A percentile compares a stretch with the other conserved stretches of the same genome.
Evolutionary conservation across 2,797 vertebrate species (phyloP).

Genomic region (Scolopax rusticola): DNA sequence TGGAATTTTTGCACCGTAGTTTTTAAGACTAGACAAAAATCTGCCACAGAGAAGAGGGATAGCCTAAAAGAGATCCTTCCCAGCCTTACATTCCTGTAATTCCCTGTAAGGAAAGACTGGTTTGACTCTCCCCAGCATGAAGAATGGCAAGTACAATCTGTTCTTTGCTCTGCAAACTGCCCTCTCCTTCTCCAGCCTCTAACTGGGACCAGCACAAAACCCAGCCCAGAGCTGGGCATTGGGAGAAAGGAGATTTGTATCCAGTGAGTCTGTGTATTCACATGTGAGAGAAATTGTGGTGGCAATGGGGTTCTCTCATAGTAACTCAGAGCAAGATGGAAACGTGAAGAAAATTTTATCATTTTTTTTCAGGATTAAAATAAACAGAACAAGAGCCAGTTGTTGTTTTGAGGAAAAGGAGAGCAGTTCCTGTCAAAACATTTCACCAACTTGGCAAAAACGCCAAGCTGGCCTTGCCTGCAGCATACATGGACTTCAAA

Average conservation of each 20-base stretch:
- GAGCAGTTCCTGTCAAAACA: slow-evolving; percentile 42
- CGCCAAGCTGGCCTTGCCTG: slow-evolving; percentile 15
- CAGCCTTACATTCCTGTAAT: background rate
- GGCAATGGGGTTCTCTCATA: background rate
- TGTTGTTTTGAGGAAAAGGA: slow-evolving; percentile 51
- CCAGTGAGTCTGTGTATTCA: background rate
- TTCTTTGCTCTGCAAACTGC: background rate
- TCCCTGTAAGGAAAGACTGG: background rate
- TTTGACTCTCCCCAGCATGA: background rate
- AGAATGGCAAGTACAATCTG: background rate
- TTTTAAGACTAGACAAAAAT: background rate
- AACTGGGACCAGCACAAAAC: background rate
- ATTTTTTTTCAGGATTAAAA: slow-evolving; percentile 1
- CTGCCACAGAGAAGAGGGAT: background rate
- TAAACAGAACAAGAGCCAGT: slow-evolving; percentile 30
- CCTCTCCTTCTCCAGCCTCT: background rate
- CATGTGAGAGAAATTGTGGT: background rate
- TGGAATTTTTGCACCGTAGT: background rate
- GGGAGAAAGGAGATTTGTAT: background rate
- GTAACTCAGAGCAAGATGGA: background rate
- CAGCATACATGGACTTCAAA: slow-evolving; percentile 38
- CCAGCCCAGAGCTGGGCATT: background rate
- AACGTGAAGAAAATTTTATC: background rate
- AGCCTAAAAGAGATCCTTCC: background rate
- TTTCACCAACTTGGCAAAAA: slow-evolving; percentile 57